Evolutionary conservation across 2,113 vertebrate species (phyloP), one percentile per base, ranked within the genome.

Genomic region (Equus przewalskii): DNA sequence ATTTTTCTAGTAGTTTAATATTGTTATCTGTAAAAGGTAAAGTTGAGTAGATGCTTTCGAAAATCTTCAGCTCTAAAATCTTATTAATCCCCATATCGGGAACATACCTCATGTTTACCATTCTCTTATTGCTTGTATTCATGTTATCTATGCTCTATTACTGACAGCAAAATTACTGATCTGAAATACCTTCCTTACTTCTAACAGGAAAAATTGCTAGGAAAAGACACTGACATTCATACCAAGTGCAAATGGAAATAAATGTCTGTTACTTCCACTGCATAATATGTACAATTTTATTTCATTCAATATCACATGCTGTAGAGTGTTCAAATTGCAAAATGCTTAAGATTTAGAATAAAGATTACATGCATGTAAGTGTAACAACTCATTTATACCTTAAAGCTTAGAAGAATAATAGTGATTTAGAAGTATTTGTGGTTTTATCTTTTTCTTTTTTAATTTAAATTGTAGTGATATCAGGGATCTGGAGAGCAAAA

Each of bases 291-390:
- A 16, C 12, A 81, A 7, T 96, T 96, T 95, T 93, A 91, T 97
- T 97, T 97, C 33, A 41, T 95, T 96, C 18, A 95, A 1, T 89
- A 33, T 91, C 18, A 41, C 22, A 41, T 82, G 28, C 72, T 70
- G 49, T 5, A 85, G 22, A 79, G 30, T 90, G 58, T 81, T 96
- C 28, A 95, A 36, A 60, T 88, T 93, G 73, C 36, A 93, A 81
- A 96, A 85, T 80, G n/a, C 41, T 89, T 93, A 94, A 91, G 41
- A 81, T 54, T 97, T 89, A 60, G 51, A 93, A 93, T 96, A 93
- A 93, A 92, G 84, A 85, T 76, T 85, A 78, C 7, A 73, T 91
- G n/a, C 36, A n/a, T 85, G 0, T 76, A 91, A 97, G 24, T 89
- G 7, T 96, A 96, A 64, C 89, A 69, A 92, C 82, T 96, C 41